Evolutionary conservation across 2,888 invertebrate genomes (phyloP).

Genomic region (Microctonus brassicae): DNA sequence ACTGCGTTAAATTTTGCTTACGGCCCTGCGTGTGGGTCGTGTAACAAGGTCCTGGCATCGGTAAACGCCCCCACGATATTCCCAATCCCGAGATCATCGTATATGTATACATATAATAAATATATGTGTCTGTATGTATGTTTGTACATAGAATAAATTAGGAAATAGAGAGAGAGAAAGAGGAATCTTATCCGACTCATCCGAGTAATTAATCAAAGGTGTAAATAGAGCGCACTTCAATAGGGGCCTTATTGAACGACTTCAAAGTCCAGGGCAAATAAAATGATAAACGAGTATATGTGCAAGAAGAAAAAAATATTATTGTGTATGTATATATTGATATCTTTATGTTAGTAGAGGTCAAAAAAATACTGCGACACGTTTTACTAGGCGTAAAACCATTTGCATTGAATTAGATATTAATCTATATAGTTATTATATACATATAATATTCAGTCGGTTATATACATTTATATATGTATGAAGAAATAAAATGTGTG

Average conservation of each 20-base stretch:
- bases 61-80: constrained; percentile 58
- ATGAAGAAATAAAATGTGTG: too few species aligned
- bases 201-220: constrained; percentile 45
- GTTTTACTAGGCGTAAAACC: not conserved
- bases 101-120: not conserved
- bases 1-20: constrained; percentile 38
- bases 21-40: constrained; percentile 62
- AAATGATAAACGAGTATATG: not conserved
- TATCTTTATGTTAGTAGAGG: not conserved
- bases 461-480: not conserved
- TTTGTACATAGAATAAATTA: too few species aligned
- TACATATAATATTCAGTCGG: not conserved
- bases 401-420: not conserved
- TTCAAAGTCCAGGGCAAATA: not conserved
- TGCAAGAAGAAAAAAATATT: not conserved
- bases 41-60: constrained; percentile 61
- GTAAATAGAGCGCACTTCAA: constrained; percentile 7
- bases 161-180: constrained; percentile 19
- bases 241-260: constrained; percentile 15
- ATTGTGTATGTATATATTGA: not conserved
- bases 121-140: not conserved
- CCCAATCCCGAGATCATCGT: constrained; percentile 15
- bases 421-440: not conserved
- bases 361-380: not conserved
- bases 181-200: constrained; percentile 60